These are phyloP conservation scores for Pyrgilauda ruficollis DNA, from an alignment of 2,113 vertebrate genomes.

Conservation along the genomic window DNA sequence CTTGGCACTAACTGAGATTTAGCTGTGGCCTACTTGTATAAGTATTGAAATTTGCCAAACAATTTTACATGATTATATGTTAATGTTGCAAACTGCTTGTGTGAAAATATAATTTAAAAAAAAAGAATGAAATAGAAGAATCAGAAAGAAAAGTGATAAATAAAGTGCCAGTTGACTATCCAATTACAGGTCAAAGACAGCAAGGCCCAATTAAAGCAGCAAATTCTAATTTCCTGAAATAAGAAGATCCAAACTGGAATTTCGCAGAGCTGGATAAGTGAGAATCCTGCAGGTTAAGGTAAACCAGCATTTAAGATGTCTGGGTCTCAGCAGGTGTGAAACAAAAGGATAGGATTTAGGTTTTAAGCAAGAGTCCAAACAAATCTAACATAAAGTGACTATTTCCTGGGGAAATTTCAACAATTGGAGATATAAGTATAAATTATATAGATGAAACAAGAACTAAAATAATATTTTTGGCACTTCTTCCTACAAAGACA, in stretches of 20 bases:
- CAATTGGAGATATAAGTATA: background rate
- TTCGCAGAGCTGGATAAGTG: background rate
- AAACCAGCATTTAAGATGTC: background rate
- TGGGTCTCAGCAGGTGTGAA: background rate
- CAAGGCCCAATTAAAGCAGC: background rate
- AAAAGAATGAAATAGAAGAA: background rate
- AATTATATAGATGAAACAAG: background rate
- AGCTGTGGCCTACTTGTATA: background rate
- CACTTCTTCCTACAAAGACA: background rate
- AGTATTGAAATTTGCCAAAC: background rate
- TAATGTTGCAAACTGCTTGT: background rate
- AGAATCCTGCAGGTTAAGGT: background rate
- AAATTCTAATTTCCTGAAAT: background rate
- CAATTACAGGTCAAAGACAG: background rate
- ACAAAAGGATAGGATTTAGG: background rate
- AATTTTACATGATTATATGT: background rate
- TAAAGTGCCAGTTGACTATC: background rate
- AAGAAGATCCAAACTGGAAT: background rate
- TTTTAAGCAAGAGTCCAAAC: background rate
- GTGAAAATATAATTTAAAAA: background rate
- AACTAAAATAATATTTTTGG: background rate
- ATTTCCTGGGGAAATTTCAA: background rate
- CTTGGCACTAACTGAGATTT: background rate
- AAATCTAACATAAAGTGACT: background rate
- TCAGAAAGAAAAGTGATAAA: background rate